These are phyloP conservation scores for Drosophila repleta DNA, from an alignment of 1,140 invertebrate genomes.

Conservation along the genomic window DNA sequence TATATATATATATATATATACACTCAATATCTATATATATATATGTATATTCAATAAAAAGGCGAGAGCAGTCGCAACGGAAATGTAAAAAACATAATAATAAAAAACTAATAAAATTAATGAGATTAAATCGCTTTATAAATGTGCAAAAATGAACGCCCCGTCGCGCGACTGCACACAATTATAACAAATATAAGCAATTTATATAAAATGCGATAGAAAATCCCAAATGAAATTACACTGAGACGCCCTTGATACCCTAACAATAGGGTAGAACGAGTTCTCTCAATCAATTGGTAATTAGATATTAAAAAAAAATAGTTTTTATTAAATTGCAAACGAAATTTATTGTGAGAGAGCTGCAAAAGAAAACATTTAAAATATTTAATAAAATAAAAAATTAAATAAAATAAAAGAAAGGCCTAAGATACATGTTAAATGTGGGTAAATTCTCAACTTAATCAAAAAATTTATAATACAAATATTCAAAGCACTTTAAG, in stretches of 20 bases:
- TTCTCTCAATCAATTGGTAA: no score
- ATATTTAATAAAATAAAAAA: no score
- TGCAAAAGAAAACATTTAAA: no score
- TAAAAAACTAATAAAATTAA: constrained; percentile 68
- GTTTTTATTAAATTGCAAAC: no score
- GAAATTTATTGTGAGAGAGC: no score
- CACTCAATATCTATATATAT: background rate
- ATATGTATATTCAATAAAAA: constrained; percentile 19
- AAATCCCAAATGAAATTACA: constrained; percentile 10
- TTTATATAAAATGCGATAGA: constrained; percentile 37
- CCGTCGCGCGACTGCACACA: constrained; percentile 27
- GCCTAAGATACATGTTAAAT: no score
- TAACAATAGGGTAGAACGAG: background rate
- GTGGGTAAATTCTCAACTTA: no score
- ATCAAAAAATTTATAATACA: no score
- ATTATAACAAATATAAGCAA: constrained; percentile 35
- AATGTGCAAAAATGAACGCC: constrained; percentile 31
- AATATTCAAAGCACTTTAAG: background rate
- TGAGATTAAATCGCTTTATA: constrained; percentile 55
- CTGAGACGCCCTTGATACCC: background rate
- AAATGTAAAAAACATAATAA: constrained; percentile 36
- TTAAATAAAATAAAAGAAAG: no score
- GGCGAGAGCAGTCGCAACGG: constrained; percentile 2
- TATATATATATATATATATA: background rate
- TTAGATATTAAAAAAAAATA: no score